Conservation (phyloP, 2,797 vertebrate genomes). For the Spheniscus humboldti region DNA sequence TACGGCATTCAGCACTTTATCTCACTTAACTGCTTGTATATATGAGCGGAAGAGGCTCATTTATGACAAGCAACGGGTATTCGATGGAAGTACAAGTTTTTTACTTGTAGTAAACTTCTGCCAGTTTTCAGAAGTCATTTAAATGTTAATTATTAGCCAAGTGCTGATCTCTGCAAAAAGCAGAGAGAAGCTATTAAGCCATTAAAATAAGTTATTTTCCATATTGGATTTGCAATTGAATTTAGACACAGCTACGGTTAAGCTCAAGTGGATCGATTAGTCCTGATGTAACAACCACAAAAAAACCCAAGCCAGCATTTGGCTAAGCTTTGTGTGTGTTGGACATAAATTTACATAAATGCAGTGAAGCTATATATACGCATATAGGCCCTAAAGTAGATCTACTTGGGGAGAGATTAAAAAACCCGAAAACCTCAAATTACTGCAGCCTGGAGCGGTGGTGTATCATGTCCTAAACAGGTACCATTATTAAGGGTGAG, state of each 20-base stretch:
- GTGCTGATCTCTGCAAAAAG: neutral
- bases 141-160: neutral
- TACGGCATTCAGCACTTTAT: conserved; percentile 25
- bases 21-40: neutral
- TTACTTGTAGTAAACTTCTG: neutral
- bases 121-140: neutral
- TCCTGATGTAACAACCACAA: neutral
- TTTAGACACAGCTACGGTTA: neutral
- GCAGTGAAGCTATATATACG: rapidly evolving
- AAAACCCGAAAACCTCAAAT: neutral
- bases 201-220: neutral
- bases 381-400: neutral
- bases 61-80: neutral
- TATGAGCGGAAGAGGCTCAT: neutral
- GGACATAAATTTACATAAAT: neutral
- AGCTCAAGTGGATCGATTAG: neutral
- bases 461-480: neutral
- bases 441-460: neutral
- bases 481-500: neutral
- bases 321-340: neutral
- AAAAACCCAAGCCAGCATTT: neutral
- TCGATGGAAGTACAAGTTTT: neutral
- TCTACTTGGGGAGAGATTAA: neutral
- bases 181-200: neutral
- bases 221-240: neutral